A percentile compares a stretch with the other conserved stretches of the same genome.
phyloP scores from a whole-genome alignment of 2,113 vertebrate genomes.

The Antigone vipio region DNA sequence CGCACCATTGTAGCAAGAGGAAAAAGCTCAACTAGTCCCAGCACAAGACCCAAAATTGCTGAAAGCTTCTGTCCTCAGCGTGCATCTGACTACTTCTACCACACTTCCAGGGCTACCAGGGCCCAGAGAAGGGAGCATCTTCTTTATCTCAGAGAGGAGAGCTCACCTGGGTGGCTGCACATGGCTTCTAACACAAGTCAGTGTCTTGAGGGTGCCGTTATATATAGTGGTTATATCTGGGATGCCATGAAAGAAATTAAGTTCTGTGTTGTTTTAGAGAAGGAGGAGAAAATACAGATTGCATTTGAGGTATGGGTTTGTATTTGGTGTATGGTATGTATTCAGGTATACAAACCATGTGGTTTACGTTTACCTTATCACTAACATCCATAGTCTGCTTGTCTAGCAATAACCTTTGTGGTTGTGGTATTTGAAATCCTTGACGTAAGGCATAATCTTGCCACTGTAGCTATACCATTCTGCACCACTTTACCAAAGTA shows the following conservation, averaged over 20 bases:
- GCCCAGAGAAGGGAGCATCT: background rate
- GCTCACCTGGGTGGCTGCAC: background rate
- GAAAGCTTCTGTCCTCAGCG: background rate
- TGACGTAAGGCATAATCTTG: background rate
- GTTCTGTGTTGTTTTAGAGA: background rate
- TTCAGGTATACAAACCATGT: background rate
- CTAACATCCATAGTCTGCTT: background rate
- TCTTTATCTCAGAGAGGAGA: background rate
- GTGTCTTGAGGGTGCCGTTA: background rate
- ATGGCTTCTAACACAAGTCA: background rate
- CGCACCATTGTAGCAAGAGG: background rate
- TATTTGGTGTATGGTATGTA: background rate
- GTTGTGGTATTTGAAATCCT: background rate
- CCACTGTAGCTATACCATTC: background rate
- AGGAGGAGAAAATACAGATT: background rate
- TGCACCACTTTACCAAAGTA: background rate
- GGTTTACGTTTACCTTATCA: background rate
- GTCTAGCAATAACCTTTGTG: background rate
- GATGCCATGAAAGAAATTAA: background rate
- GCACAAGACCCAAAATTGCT: background rate
- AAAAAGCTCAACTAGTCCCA: background rate
- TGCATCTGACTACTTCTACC: background rate
- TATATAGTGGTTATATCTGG: background rate
- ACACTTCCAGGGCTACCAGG: background rate
- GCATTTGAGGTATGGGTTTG: background rate